Percentiles rank a stretch among this genome's conserved stretches.
These are phyloP conservation scores for Prionailurus viverrinus DNA, from an alignment of 2,113 vertebrate species.

Conservation along the genomic window DNA sequence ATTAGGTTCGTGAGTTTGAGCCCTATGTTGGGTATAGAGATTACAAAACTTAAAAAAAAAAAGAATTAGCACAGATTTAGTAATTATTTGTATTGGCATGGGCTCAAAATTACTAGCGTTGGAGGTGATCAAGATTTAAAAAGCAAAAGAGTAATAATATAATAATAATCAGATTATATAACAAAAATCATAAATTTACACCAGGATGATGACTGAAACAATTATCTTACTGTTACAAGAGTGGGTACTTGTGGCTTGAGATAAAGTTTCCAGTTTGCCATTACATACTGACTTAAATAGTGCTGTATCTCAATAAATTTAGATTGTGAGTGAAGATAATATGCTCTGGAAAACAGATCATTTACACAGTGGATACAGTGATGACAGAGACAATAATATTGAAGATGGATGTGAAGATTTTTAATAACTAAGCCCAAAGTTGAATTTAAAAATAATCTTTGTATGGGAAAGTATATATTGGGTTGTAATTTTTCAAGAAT, in stretches of 20 bases:
- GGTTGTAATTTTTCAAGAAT: constrained; percentile 27
- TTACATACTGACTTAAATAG: not conserved
- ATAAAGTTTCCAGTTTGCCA: constrained; percentile 29
- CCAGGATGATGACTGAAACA: not conserved
- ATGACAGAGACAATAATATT: not conserved
- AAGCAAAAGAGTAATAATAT: not conserved
- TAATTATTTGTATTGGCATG: not conserved
- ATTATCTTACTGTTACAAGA: not conserved
- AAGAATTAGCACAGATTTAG: not conserved
- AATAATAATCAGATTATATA: not conserved
- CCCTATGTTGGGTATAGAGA: too few relatives aligned
- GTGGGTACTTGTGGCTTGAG: not conserved
- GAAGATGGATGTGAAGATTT: constrained; percentile 6
- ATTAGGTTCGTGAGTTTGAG: too few relatives aligned
- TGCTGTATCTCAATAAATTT: not conserved
- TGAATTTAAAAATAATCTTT: not conserved
- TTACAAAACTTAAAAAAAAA: too few relatives aligned
- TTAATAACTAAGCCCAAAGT: not conserved
- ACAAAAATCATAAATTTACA: not conserved
- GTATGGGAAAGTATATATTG: not conserved
- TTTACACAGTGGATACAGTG: not conserved
- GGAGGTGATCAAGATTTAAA: constrained; percentile 19
- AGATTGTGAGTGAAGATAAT: constrained; percentile 28
- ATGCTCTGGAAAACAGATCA: not conserved
- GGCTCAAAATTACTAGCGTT: constrained; percentile 40